These are phyloP conservation scores for Propithecus perrieri DNA, from an alignment of 2,797 vertebrate genomes.

Conservation along the genomic window DNA sequence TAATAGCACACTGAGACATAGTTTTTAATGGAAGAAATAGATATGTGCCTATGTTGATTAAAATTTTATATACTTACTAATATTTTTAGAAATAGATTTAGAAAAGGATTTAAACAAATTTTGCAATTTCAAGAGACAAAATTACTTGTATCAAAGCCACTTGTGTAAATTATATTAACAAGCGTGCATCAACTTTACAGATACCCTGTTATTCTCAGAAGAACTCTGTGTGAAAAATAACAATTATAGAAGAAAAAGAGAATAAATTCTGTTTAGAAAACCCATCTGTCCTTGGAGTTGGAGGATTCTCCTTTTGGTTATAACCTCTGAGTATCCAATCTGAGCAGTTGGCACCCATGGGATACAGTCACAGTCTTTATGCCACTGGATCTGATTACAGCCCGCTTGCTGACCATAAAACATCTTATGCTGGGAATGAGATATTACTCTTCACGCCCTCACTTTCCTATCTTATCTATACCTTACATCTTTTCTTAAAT, in stretches of 20 bases:
- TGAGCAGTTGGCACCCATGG: neutral
- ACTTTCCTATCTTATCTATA: neutral
- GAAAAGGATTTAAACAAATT: conserved; percentile 18
- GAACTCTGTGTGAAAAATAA: neutral
- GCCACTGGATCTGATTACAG: neutral
- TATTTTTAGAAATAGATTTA: conserved; percentile 19
- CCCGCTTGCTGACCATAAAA: neutral
- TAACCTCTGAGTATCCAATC: neutral
- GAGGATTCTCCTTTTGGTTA: neutral
- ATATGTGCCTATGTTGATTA: neutral
- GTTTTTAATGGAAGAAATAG: conserved; percentile 21
- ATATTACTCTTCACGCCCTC: neutral
- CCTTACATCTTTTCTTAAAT: conserved; percentile 8
- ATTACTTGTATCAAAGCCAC: neutral
- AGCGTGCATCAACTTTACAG: neutral
- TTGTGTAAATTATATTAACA: neutral
- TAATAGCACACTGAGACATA: neutral
- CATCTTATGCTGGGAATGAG: neutral
- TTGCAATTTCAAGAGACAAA: conserved; percentile 22
- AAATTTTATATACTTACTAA: neutral
- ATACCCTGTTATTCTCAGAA: neutral
- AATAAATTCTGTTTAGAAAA: neutral
- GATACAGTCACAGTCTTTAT: neutral
- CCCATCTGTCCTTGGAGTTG: neutral
- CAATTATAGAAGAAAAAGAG: neutral